Percentiles rank a stretch among this genome's conserved stretches.
These are phyloP conservation scores for Dicranocentrus wangi DNA, from an alignment of 2,888 invertebrate genomes.

Conservation along the genomic window DNA sequence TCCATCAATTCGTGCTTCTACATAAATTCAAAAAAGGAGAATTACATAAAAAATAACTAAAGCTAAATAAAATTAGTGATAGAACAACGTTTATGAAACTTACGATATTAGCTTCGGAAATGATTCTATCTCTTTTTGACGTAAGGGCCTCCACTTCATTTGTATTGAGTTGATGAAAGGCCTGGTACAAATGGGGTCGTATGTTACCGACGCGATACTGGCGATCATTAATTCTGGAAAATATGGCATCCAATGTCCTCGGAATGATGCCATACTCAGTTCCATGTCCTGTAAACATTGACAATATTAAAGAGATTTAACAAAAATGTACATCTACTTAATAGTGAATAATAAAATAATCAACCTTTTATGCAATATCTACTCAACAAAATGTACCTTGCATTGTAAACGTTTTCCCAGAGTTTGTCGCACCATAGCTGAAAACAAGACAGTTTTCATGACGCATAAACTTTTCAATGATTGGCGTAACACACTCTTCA, in stretches of 20 bases:
- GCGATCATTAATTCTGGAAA: slow-evolving; percentile 74
- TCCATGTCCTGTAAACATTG: slow-evolving; percentile 77
- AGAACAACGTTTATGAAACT: slow-evolving; percentile 72
- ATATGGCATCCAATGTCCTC: slow-evolving; percentile 77
- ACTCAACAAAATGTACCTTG: slow-evolving; percentile 78
- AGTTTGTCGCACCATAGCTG: slow-evolving; percentile 91
- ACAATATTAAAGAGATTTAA: slow-evolving; percentile 74
- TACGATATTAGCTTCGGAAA: slow-evolving; percentile 62
- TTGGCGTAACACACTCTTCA: slow-evolving; percentile 79
- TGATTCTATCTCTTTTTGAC: slow-evolving; percentile 69
- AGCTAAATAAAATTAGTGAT: slow-evolving; percentile 60
- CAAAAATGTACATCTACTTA: slow-evolving; percentile 77
- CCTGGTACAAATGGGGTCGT: slow-evolving; percentile 73
- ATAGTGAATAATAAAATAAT: no score
- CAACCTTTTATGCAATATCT: no score
- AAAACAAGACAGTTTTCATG: slow-evolving; percentile 86
- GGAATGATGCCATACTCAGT: slow-evolving; percentile 81
- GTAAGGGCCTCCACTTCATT: slow-evolving; percentile 62
- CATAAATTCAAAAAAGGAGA: neutral
- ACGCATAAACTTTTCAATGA: slow-evolving; percentile 79
- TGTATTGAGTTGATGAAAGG: slow-evolving; percentile 67
- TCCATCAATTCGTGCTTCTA: slow-evolving; percentile 57
- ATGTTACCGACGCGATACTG: slow-evolving; percentile 70
- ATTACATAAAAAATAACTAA: slow-evolving; percentile 31
- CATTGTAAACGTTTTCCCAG: slow-evolving; percentile 90